These are phyloP conservation scores for Ditula angustiorana DNA, from an alignment of 2,888 invertebrate species.

Conservation along the genomic window DNA sequence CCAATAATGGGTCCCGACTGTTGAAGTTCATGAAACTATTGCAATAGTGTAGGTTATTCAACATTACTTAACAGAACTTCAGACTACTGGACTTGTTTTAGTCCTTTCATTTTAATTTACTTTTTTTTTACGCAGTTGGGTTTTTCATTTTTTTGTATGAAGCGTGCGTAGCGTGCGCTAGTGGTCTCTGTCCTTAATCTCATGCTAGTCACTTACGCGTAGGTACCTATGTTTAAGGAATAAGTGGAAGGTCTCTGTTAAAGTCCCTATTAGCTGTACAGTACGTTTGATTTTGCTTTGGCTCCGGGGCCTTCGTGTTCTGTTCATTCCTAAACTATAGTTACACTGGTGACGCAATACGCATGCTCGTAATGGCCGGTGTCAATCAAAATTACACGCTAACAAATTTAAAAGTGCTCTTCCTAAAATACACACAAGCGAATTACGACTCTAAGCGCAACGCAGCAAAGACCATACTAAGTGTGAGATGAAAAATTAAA, in stretches of 20 bases:
- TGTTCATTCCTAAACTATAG: no score
- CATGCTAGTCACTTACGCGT: constrained; percentile 52
- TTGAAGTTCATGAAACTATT: no score
- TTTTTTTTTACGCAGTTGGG: not conserved
- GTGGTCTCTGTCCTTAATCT: not conserved
- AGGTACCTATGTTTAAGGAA: not conserved
- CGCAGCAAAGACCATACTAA: constrained; percentile 36
- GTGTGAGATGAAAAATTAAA: not conserved
- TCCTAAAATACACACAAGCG: constrained; percentile 53
- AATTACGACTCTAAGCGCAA: constrained; percentile 58
- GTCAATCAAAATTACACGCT: constrained; percentile 84
- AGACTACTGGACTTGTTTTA: no score
- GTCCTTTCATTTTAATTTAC: no score
- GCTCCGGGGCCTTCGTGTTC: no score
- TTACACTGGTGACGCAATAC: constrained; percentile 79
- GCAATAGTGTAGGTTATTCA: no score
- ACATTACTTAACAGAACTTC: no score
- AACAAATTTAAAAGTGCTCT: constrained; percentile 69
- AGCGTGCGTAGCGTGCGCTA: no score
- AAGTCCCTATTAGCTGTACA: no score
- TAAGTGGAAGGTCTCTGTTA: no score
- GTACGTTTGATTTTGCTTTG: no score
- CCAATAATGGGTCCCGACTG: no score
- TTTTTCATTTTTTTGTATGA: not conserved
- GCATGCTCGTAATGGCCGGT: constrained; percentile 81